Conservation (phyloP, 2,888 invertebrate genomes). For the Cancer borealis region DNA sequence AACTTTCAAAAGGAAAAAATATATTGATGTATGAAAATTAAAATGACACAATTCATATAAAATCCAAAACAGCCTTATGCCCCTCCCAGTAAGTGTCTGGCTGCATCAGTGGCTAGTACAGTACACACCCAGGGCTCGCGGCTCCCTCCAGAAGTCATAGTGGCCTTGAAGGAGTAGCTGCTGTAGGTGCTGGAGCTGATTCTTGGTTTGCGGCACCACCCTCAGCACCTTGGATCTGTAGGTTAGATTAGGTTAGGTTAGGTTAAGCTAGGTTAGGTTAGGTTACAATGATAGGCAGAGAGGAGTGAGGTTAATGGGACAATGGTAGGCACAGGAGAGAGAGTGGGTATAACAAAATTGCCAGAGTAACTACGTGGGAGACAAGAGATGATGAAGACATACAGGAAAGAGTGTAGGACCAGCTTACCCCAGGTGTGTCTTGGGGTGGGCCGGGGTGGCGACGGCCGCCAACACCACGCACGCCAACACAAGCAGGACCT, state of each 20-base stretch:
- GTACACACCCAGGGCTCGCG: constrained; percentile 46
- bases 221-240: constrained; percentile 62
- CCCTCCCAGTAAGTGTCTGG: too few relatives aligned
- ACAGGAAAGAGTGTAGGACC: neutral
- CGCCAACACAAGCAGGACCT: too few relatives aligned
- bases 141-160: constrained; percentile 73
- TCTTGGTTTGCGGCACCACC: constrained; percentile 18
- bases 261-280: neutral
- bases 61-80: too few relatives aligned
- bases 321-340: too few relatives aligned
- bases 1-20: too few relatives aligned
- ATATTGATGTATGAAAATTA: too few relatives aligned
- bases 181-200: constrained; percentile 53
- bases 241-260: neutral
- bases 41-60: too few relatives aligned
- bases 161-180: neutral
- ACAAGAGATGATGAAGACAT: neutral
- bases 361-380: too few relatives aligned
- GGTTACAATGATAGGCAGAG: neutral
- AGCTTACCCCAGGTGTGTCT: too few relatives aligned
- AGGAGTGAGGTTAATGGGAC: too few relatives aligned
- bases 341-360: neutral
- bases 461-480: too few relatives aligned
- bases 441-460: neutral
- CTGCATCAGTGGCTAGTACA: too few relatives aligned